phyloP scores from a whole-genome alignment of 2,113 vertebrate species.

The Peromyscus leucopus region DNA sequence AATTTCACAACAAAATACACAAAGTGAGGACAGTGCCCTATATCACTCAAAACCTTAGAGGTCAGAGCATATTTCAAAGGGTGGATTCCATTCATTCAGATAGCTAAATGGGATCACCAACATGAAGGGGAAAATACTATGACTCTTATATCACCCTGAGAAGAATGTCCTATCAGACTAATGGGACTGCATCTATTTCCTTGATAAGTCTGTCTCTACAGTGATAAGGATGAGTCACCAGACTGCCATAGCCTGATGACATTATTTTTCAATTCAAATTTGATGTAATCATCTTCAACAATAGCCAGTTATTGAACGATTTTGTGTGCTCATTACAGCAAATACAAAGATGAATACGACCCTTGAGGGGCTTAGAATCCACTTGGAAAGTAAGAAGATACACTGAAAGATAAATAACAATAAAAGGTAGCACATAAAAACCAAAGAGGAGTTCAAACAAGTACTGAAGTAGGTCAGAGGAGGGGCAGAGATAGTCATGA shows the following conservation, averaged over 20 bases:
- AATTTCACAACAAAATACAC: neutral
- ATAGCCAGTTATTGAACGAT: slow-evolving; percentile 47
- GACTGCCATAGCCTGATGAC: slow-evolving; percentile 58
- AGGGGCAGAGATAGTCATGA: neutral
- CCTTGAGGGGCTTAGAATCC: slow-evolving; percentile 59
- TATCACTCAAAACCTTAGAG: slow-evolving; percentile 31
- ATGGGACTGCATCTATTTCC: slow-evolving; percentile 39
- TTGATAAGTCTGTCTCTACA: slow-evolving; percentile 53
- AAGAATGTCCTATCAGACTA: slow-evolving; percentile 46
- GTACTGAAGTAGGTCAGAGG: slow-evolving; percentile 54
- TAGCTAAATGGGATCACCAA: slow-evolving; percentile 7
- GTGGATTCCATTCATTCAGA: slow-evolving; percentile 5
- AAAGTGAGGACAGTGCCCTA: neutral
- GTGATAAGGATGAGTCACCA: slow-evolving; percentile 69
- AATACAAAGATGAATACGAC: slow-evolving; percentile 63
- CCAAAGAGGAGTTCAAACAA: slow-evolving; percentile 50
- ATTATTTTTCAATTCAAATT: slow-evolving; percentile 71
- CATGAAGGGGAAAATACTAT: neutral
- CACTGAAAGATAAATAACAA: slow-evolving; percentile 56
- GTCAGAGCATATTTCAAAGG: slow-evolving; percentile 43
- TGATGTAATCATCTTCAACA: slow-evolving; percentile 74
- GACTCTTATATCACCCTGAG: slow-evolving; percentile 26
- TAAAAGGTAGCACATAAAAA: slow-evolving; percentile 62
- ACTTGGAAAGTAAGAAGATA: slow-evolving; percentile 61
- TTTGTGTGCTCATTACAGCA: slow-evolving; percentile 67